Percentiles rank a stretch among this genome's conserved stretches.
Evolutionary conservation across 2,888 invertebrate genomes (phyloP).

Genomic region (Cryptus armator): DNA sequence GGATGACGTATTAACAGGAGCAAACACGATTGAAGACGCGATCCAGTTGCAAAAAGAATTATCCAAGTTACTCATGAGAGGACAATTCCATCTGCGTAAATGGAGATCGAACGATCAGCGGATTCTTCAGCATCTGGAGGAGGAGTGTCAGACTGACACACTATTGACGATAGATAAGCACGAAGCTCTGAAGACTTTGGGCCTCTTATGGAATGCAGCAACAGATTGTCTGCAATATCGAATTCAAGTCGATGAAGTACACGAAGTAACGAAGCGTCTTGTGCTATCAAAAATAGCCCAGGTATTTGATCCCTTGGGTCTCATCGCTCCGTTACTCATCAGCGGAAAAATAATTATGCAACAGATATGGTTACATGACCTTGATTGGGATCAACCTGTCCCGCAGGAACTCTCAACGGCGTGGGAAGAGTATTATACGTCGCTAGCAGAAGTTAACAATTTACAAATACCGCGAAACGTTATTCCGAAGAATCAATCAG

Average conservation of each 20-base stretch:
- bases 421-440: slow-evolving; percentile 43
- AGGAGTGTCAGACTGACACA: slow-evolving; percentile 25
- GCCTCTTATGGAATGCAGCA: no score
- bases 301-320: slow-evolving; percentile 67
- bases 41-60: slow-evolving; percentile 53
- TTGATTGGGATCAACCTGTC: slow-evolving; percentile 56
- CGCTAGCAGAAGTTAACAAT: slow-evolving; percentile 35
- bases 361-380: slow-evolving; percentile 37
- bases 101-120: slow-evolving; percentile 58
- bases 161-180: slow-evolving; percentile 58
- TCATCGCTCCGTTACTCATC: slow-evolving; percentile 61
- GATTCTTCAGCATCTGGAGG: neutral
- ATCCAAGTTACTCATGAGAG: slow-evolving; percentile 25
- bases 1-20: slow-evolving; percentile 46
- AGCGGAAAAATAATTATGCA: slow-evolving; percentile 66
- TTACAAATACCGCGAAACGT: no score
- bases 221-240: no score
- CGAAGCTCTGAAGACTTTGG: slow-evolving; percentile 62
- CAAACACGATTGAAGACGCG: slow-evolving; percentile 61
- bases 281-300: slow-evolving; percentile 62
- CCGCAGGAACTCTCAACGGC: neutral
- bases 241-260: no score
- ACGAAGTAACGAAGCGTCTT: slow-evolving; percentile 51
- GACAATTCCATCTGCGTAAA: slow-evolving; percentile 59
- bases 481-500: no score